Conservation (phyloP, 2,113 vertebrate species). For the Taxidea taxus region DNA sequence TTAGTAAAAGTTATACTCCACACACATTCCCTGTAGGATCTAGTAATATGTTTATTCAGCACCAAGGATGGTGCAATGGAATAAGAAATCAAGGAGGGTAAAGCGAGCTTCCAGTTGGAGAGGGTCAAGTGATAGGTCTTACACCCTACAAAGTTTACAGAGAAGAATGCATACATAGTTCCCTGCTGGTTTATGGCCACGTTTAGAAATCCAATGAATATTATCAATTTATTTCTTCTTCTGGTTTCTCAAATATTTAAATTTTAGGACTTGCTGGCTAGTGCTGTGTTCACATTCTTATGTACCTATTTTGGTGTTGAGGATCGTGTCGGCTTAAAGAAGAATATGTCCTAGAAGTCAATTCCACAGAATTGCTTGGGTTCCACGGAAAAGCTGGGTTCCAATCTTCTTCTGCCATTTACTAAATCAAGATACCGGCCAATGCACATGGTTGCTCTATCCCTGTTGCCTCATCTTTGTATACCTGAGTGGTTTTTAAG, state of each 20-base stretch:
- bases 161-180: rapidly evolving
- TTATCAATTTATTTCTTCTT: neutral
- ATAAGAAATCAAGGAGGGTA: neutral
- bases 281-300: neutral
- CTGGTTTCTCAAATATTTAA: neutral
- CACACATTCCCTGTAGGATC: neutral
- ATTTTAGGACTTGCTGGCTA: neutral
- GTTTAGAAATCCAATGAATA: neutral
- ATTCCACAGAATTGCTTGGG: neutral
- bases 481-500: neutral
- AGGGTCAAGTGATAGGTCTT: neutral
- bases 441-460: neutral
- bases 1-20: neutral
- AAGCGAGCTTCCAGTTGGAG: neutral
- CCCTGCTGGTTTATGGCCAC: neutral
- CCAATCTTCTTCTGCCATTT: neutral
- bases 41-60: neutral
- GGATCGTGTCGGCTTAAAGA: neutral
- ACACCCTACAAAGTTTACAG: too few relatives aligned
- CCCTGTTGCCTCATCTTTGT: neutral
- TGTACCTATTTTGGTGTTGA: neutral
- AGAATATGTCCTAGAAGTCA: neutral
- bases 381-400: neutral
- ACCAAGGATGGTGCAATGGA: neutral
- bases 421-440: neutral